Base-by-base conservation (phyloP, 2,888 invertebrate genomes). In the Torymus texanus region DNA sequence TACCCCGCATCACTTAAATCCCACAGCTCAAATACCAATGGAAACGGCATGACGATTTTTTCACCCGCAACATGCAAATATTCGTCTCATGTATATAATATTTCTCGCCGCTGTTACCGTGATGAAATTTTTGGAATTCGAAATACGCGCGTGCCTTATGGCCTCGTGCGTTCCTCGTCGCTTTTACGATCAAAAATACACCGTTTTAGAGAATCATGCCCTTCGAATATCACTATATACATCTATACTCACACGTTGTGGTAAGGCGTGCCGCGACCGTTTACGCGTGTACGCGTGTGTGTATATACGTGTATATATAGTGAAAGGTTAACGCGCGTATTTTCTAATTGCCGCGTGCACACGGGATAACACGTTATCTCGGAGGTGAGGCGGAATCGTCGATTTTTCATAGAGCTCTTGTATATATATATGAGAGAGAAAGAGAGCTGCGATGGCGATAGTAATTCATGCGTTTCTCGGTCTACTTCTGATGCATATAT, bases 251-350 rank as follows among this genome's bases (percentile, higher is more conserved):
- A 18, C 41, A 29, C 63, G 2, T 2, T 16, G 10, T 14, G n/a
- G 63, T 70, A 24, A 58, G 78, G 74, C 62, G 78, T 61, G 76
- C 58, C 65, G 41, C 0, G 29, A 21, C 58, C n/a, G n/a, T 50
- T 1, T 41, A 8, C 24, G 13, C 50, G 8, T 53, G 21, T 21
- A 8, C n/a, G n/a, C n/a, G n/a, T n/a, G n/a, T n/a, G n/a, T n/a
- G n/a, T n/a, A n/a, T n/a, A n/a, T n/a, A n/a, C n/a, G 2, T 58
- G 61, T 12, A 12, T 13, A 3, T 11, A 11, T 79, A 80, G 79
- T 78, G 83, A 79, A 77, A 75, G 79, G 75, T 62, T 77, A 66
- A 73, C 79, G 82, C 11, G 59, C 53, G 13, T 65, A 59, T 41
- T 74, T 73, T 74, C 68, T 74, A 78, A 74, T 74, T 74, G 68